phyloP scores from a whole-genome alignment of 2,888 invertebrate genomes.

The Morpho achilles region DNA sequence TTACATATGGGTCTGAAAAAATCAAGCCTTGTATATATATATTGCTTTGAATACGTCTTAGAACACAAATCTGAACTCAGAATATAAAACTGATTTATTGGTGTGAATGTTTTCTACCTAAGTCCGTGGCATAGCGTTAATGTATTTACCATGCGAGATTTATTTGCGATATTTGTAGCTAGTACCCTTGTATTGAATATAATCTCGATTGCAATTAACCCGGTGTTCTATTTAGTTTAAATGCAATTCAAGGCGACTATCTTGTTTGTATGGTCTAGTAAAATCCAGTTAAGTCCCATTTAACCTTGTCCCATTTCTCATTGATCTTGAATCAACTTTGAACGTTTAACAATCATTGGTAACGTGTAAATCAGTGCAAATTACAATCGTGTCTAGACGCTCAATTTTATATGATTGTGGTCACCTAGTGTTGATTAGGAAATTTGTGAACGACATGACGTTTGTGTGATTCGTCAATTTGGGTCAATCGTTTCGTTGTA shows the following conservation, averaged over 20 bases:
- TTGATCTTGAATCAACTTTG: conserved; percentile 24
- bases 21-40: too few species aligned
- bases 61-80: too few species aligned
- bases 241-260: conserved; percentile 15
- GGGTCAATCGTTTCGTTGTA: conserved; percentile 39
- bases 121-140: too few species aligned
- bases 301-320: conserved; percentile 31
- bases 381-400: conserved; percentile 59
- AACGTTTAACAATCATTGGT: conserved; percentile 32
- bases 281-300: conserved; percentile 23
- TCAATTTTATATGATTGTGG: conserved; percentile 53
- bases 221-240: conserved; percentile 15
- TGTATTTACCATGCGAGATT: background rate
- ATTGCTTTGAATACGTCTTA: too few species aligned
- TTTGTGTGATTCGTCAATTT: conserved; percentile 43
- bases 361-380: conserved; percentile 49
- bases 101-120: too few species aligned
- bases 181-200: too few species aligned
- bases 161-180: background rate
- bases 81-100: too few species aligned
- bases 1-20: too few species aligned
- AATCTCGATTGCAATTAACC: conserved; percentile 13
- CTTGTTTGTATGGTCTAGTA: conserved; percentile 12
- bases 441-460: conserved; percentile 35
- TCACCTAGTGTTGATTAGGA: conserved; percentile 51